Base-by-base conservation (phyloP, 1,140 invertebrate species). In the Mizuhopecten yessoensis region DNA sequence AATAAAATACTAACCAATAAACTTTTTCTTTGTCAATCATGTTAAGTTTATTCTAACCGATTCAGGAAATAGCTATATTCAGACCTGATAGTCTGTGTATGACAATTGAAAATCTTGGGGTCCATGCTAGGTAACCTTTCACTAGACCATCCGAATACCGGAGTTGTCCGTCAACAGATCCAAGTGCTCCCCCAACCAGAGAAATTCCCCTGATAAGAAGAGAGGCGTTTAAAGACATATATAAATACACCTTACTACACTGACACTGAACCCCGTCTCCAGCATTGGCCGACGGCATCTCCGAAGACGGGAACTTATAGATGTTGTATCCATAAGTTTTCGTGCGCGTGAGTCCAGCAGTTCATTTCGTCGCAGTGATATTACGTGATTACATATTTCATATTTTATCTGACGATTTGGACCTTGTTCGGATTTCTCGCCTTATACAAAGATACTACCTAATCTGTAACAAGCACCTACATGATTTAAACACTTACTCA, bases 201-300 rank as follows among this genome's bases (percentile, higher is more conserved):
- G n/a, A 23, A 75, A 75, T 75, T 75, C n/a, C 57, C 23, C 57
- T 17, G 57, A 75, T 75, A 75, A 75, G 57, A n/a, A 75, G n/a
- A 7, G 57, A 7, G n/a, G 23, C n/a, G n/a, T 75, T 29, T 7
- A 45, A 45, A 13, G 57, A 75, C 2, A 23, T 49, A 49, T 75
- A 75, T 75, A 75, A 75, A 39, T 39, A 39, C 36, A 39, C 7
- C 23, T 20, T 49, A 13, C 5, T 39, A 75, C 57, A 75, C 57
- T 75, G n/a, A 5, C 23, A 75, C 17, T 23, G 17, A 17, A n/a
- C n/a, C 57, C 57, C 23, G 5, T 75, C 15, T 75, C 23, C 57
- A 75, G 57, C 57, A n/a, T 75, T 75, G 23, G 57, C 1, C n/a
- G n/a, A 11, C 57, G 23, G 11, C 5, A n/a, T 75, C 57, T 75